Conservation (phyloP, 2,113 vertebrate species). For the Ptilorrhoa leucosticta region DNA sequence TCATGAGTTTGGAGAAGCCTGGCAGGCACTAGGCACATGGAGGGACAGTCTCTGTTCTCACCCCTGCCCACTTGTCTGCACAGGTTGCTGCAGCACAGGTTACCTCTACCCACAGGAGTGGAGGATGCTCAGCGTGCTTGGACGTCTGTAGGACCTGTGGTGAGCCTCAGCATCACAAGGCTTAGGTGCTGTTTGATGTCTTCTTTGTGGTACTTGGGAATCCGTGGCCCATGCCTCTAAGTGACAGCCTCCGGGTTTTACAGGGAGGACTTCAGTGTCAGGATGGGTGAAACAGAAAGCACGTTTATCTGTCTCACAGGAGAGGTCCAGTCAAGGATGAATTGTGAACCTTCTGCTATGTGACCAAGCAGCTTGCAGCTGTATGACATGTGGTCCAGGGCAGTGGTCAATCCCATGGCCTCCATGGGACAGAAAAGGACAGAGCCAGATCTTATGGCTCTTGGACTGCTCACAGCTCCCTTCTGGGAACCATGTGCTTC, state of each 20-base stretch:
- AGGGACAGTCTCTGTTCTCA: neutral
- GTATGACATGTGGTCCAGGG: neutral
- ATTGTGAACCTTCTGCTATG: neutral
- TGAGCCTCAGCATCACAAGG: neutral
- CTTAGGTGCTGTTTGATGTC: neutral
- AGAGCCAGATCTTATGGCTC: neutral
- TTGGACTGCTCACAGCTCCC: neutral
- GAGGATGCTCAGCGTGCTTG: neutral
- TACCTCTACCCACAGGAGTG: accelerated
- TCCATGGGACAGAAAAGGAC: neutral
- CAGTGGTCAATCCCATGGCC: neutral
- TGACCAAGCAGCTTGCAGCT: neutral
- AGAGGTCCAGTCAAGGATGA: neutral
- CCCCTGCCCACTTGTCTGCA: neutral
- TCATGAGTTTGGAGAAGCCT: neutral
- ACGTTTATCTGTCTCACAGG: accelerated
- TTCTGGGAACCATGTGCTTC: neutral
- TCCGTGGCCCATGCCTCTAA: neutral
- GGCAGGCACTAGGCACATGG: neutral
- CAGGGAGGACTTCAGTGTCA: neutral
- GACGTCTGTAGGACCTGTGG: neutral
- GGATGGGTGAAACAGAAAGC: neutral
- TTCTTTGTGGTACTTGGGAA: neutral
- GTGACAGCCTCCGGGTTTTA: neutral
- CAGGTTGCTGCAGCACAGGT: neutral